Evolutionary conservation across 2,113 vertebrate species (phyloP), one percentile per base, ranked within the genome.

Genomic region (Callipepla squamata): DNA sequence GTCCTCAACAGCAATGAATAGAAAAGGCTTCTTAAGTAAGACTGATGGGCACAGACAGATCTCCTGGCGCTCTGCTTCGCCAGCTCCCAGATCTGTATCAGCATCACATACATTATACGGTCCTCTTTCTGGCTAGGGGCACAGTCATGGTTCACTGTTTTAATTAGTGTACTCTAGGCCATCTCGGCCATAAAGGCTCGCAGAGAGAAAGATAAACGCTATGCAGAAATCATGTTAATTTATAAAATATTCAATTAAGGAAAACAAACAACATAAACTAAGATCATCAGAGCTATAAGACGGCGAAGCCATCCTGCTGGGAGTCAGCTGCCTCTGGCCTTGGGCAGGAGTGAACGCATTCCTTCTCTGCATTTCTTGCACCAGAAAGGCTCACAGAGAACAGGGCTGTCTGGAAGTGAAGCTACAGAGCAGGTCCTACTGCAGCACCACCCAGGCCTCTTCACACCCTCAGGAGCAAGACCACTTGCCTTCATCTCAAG

Each of bases 211-310:
- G 84, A 93, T 51, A 95, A 87, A 90, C 80, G 61, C 48, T 89
- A 44, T 51, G 80, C 80, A 91, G 92, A 84, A 94, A 87, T 93
- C 76, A 92, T 5, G 38, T 85, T 94, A 89, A 93, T 94, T 96
- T 91, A 95, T 83, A 83, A 93, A 88, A 92, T 92, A 92, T 91
- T 94, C 82, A 83, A 69, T 96, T 94, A 94, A 90, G 90, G 87
- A 87, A 96, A 96, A 91, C 92, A 93, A 94, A 96, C 76, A 94
- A n/a, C 53, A 95, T 91, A 94, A 93, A 86, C 70, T 36, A 73
- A 78, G 82, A 92, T 79, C 8, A 76, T 86, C 87, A 88, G 91
- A 85, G 73, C 12, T 53, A 91, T 65, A 94, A 70, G 87, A 57
- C 1, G 1, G 30, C 36, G 51, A 75, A 92, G 40, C 38, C 73